A percentile compares a stretch with the other conserved stretches of the same genome.
Evolutionary conservation across 2,888 invertebrate species (phyloP).

Genomic region (Lycocerus yunnanus): DNA sequence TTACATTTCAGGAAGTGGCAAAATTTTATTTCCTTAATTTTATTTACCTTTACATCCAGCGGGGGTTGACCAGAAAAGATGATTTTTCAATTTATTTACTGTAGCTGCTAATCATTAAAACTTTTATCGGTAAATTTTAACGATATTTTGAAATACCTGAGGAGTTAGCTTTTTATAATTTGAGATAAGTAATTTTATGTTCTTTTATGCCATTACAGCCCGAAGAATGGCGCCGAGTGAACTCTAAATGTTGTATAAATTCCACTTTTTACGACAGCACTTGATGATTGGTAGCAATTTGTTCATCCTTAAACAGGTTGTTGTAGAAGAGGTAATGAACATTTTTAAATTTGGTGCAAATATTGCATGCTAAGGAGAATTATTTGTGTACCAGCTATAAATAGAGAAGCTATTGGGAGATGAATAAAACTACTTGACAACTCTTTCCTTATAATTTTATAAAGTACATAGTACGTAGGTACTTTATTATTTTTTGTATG

Average conservation of each 20-base stretch:
- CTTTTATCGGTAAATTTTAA: neutral
- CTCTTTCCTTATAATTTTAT: too few relatives aligned
- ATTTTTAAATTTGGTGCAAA: neutral
- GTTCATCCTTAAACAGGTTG: constrained; percentile 11
- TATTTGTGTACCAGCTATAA: neutral
- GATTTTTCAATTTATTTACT: neutral
- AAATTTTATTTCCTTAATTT: neutral
- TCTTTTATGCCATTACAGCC: constrained; percentile 1
- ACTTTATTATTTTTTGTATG: too few relatives aligned
- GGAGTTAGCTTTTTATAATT: neutral
- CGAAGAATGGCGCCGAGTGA: constrained; percentile 16
- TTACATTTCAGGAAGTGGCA: neutral
- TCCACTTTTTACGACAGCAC: constrained; percentile 14
- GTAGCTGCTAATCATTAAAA: neutral
- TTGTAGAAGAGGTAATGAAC: neutral
- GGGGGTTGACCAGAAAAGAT: neutral
- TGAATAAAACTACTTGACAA: too few relatives aligned
- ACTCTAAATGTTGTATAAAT: constrained; percentile 4
- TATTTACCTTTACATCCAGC: neutral
- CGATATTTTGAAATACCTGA: neutral
- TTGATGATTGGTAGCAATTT: constrained; percentile 20
- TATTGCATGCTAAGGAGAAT: neutral
- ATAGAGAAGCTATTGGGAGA: neutral
- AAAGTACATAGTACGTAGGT: too few relatives aligned
- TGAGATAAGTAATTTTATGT: constrained; percentile 1